Evolutionary conservation across 37 sponge, comb jelly and placozoan genomes (phyloP), one percentile per base, ranked within the genome.

Genomic region (Spongia lamella): DNA sequence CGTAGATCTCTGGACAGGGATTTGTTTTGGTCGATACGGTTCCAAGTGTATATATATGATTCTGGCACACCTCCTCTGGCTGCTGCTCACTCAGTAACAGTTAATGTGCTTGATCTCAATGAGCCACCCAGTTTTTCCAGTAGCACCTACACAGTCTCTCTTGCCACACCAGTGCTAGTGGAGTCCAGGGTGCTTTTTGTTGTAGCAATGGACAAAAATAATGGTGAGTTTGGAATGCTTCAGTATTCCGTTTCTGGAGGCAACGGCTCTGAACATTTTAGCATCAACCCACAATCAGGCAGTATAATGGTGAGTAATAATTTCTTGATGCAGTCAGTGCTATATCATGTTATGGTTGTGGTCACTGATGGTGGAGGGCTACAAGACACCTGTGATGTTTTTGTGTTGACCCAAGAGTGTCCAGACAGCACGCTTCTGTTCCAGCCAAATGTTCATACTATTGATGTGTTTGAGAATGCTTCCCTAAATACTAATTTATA

Each of bases 161-260:
- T 87, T 31, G 81, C 83, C 53, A 55, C 54, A 21, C 88, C 88
- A 43, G 57, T 58, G 19, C 30, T 63, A 32, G 24, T 76, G 7
- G 57, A 40, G 14, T 20, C 61, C 14, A 25, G 72, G 7, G 20
- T 68, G 21, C 70, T 77, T 56, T 63, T 38, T 0, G 71, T 81
- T 1, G 11, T 7, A n/a, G 91, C 91, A 63, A 29, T 22, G 4
- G 91, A 90, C 27, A 25, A 1, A 27, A 87, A 90, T 53, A 49
- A 47, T 22, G 87, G 79, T 20, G 21, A 16, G 0, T 64, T 76
- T 80, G 85, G 66, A 20, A 27, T 33, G 9, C 35, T 86, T 11
- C n/a, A 2, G 7, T 86, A 85, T 62, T 38, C 62, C 31, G 24
- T 86, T 0, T 31, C 31, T 49, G 82, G 63, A 19, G 77, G 76